Conservation (phyloP, 2,888 invertebrate species). For the Odontocolon sp. region DNA sequence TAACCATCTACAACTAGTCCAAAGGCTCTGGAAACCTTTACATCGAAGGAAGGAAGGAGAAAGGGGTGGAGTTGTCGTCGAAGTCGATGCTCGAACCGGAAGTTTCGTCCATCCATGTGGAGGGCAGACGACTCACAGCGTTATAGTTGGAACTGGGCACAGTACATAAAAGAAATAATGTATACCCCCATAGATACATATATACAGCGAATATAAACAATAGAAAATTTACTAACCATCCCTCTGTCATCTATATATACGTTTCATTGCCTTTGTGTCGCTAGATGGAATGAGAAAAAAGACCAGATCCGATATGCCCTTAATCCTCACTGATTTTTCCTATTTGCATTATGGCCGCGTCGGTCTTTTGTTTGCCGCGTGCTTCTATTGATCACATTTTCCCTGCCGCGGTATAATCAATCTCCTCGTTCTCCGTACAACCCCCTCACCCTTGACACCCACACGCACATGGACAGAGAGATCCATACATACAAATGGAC, state of each 20-base stretch:
- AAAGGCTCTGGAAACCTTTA: constrained; percentile 22
- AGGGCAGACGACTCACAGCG: background rate
- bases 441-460: constrained; percentile 37
- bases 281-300: constrained; percentile 10
- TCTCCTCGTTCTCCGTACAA: constrained; percentile 73
- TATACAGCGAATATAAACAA: constrained; percentile 11
- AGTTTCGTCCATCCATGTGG: constrained; percentile 24
- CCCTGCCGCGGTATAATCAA: constrained; percentile 80
- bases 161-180: constrained; percentile 37
- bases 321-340: constrained; percentile 77
- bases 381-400: constrained; percentile 80
- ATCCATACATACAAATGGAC: background rate
- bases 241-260: constrained; percentile 33
- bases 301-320: constrained; percentile 63
- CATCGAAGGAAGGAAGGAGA: background rate
- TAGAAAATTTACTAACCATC: constrained; percentile 32
- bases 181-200: background rate
- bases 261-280: constrained; percentile 46
- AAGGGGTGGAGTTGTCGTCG: constrained; percentile 13
- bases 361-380: constrained; percentile 79
- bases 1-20: constrained; percentile 1
- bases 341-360: constrained; percentile 76
- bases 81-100: constrained; percentile 37
- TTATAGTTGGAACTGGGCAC: background rate
- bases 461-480: constrained; percentile 9